These are phyloP conservation scores for Ctenodactylus gundi DNA, from an alignment of 2,113 vertebrate species.

Conservation along the genomic window DNA sequence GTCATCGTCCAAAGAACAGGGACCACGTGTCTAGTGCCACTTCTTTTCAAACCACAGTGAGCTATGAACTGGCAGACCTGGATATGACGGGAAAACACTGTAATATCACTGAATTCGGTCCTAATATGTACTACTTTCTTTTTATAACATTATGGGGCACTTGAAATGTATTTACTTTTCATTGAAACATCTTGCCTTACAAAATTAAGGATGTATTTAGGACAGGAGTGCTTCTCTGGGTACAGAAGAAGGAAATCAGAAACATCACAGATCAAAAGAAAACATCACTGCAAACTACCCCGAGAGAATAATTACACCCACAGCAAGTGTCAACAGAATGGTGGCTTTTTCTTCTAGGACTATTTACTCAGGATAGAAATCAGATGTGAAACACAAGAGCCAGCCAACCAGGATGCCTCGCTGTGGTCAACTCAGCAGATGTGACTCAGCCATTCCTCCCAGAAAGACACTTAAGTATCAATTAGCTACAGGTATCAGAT, in stretches of 20 bases:
- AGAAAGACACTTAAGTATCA: conserved; percentile 9
- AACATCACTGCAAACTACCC: conserved; percentile 13
- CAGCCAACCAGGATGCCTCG: neutral
- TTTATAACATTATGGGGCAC: neutral
- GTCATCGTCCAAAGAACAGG: neutral
- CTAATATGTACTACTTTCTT: neutral
- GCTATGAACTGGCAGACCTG: neutral
- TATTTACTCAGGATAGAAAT: neutral
- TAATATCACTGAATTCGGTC: neutral
- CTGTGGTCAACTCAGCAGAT: neutral
- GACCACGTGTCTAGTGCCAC: neutral
- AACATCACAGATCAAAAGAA: conserved; percentile 31
- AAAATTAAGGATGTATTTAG: neutral
- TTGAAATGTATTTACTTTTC: conserved; percentile 37
- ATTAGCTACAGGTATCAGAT: neutral
- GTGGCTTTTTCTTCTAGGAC: neutral
- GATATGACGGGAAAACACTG: neutral
- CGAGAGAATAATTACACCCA: neutral
- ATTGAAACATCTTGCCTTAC: conserved; percentile 19
- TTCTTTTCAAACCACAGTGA: neutral
- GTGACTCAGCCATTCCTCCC: neutral
- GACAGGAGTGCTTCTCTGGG: neutral
- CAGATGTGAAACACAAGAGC: neutral
- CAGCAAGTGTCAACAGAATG: neutral
- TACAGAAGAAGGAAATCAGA: neutral